These are phyloP conservation scores for Parasteatoda tepidariorum DNA, from an alignment of 1,140 invertebrate genomes.

Conservation along the genomic window DNA sequence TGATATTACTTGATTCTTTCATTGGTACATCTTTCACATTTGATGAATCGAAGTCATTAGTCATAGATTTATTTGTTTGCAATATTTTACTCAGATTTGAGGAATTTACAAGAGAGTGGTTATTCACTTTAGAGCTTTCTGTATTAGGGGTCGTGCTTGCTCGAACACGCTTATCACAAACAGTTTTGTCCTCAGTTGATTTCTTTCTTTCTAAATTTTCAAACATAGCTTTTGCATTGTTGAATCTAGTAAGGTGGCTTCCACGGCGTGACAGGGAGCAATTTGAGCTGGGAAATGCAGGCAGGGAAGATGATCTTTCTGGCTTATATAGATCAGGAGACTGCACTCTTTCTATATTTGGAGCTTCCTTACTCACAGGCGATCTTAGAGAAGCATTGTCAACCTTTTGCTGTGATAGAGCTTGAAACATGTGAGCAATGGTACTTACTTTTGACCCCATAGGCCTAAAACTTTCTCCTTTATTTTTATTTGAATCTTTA, in stretches of 20 bases:
- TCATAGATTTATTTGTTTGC: background rate
- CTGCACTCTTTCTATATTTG: conserved; percentile 10
- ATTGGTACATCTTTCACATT: no score
- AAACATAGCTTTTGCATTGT: conserved; percentile 91
- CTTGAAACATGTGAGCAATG: conserved; percentile 63
- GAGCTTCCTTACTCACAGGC: conserved; percentile 43
- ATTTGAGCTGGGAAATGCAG: conserved; percentile 53
- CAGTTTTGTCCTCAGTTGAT: background rate
- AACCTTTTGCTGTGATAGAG: conserved; percentile 51
- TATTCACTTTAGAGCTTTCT: background rate
- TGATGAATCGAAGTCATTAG: background rate
- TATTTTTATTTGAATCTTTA: conserved; percentile 63
- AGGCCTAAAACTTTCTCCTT: conserved; percentile 46
- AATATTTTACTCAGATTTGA: no score
- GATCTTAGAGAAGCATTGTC: conserved; percentile 50
- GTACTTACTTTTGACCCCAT: conserved; percentile 64
- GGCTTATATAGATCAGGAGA: conserved; percentile 47
- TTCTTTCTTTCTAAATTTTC: conserved; percentile 81
- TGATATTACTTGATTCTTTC: no score
- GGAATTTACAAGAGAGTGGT: no score
- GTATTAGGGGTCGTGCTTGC: conserved; percentile 13
- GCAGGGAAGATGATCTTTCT: conserved; percentile 39
- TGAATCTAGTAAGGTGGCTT: conserved; percentile 91
- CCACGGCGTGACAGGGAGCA: conserved; percentile 75
- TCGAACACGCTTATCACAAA: conserved; percentile 1